Base-by-base conservation (phyloP, 2,888 invertebrate species). In the Hypena proboscidalis region DNA sequence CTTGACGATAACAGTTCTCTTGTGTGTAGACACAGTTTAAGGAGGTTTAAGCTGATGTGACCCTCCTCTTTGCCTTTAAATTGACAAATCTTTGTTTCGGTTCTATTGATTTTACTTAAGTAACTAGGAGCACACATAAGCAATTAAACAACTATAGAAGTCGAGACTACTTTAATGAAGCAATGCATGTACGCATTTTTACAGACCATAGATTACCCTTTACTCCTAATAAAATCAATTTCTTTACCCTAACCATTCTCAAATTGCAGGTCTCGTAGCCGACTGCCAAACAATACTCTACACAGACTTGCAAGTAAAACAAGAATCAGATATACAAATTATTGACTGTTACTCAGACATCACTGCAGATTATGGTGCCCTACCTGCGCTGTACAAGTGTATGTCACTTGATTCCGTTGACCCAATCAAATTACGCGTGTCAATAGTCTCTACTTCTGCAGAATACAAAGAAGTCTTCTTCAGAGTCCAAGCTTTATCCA, bases 211-310 rank as follows among this genome's bases (percentile, higher is more conserved):
- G n/a, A n/a, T n/a, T n/a, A n/a, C n/a, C n/a, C n/a, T n/a, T n/a
- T n/a, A n/a, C n/a, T n/a, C n/a, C n/a, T n/a, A n/a, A n/a, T n/a
- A 48, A 48, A n/a, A 19, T 17, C 19, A 14, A 2, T 17, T 7
- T 10, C 15, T 11, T 41, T 21, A 41, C 3, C 5, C 6, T 9
- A 2, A 9, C 9, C 5, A 37, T 52, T 58, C 74, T 64, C 14
- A 23, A 46, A 47, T 92, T 92, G 0, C 85, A 95, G 95, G 95
- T 64, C 86, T 96, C 31, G 92, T 93, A 6, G 92, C 93, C 9
- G 90, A 92, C 30, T 95, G 95, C 69, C 93, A 93, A 52, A 94
- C 94, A 2, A 83, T 94, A 42, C 74, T 95, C 19, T 91, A 94
- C 58, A 93, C 94, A 30, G 94, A 94, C 74, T 83, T 95, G 67